These are phyloP conservation scores for Antechinus flavipes DNA, from an alignment of 2,113 vertebrate species.

Conservation along the genomic window DNA sequence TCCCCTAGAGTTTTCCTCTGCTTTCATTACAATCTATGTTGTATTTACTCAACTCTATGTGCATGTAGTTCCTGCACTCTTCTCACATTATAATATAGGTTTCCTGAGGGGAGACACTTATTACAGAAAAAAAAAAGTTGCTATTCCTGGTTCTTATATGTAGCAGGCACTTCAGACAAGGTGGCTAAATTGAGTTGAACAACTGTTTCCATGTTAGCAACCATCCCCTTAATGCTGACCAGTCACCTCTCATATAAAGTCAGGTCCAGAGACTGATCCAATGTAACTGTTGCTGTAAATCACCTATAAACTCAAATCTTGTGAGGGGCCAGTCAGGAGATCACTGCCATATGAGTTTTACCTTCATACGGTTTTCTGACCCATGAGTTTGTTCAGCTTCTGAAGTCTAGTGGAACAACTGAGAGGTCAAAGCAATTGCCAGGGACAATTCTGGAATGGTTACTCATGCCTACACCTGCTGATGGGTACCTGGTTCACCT, in stretches of 20 bases:
- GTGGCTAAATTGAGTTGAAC: neutral
- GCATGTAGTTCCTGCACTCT: neutral
- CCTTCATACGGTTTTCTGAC: neutral
- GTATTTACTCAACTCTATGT: neutral
- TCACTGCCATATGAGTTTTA: neutral
- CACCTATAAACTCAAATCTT: neutral
- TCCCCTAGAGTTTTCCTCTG: neutral
- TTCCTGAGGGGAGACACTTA: neutral
- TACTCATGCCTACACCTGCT: neutral
- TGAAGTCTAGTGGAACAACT: neutral
- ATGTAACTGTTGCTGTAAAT: neutral
- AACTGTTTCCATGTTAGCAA: neutral
- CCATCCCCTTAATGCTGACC: neutral
- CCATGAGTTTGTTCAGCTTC: neutral
- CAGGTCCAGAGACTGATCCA: neutral
- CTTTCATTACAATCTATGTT: neutral
- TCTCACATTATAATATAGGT: neutral
- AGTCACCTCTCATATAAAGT: neutral
- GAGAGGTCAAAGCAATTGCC: neutral
- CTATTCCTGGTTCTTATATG: neutral
- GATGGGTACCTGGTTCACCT: fast-evolving
- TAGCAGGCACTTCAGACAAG: neutral
- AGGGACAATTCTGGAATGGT: neutral
- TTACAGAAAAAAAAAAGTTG: neutral
- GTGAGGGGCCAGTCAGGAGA: neutral